phyloP scores from a whole-genome alignment of 2,797 vertebrate genomes.

The Labeo calbasu region DNA sequence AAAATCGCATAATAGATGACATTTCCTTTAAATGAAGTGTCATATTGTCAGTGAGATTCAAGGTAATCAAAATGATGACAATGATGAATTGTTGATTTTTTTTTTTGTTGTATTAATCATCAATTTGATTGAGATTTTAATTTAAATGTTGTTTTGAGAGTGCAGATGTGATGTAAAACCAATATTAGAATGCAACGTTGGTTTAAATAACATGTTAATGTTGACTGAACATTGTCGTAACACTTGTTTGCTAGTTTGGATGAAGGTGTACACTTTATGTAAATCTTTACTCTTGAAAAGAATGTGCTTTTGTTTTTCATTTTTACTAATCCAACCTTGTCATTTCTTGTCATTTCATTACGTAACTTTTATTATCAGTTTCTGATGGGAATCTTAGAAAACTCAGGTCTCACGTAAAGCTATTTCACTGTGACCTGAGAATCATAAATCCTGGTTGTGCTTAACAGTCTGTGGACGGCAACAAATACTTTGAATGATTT shows the following conservation, averaged over 20 bases:
- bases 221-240: not conserved
- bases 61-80: conserved; percentile 60
- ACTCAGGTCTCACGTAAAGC: not conserved
- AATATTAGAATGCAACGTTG: not conserved
- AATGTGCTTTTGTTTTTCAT: not conserved
- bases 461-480: conserved; percentile 55
- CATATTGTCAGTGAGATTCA: conserved; percentile 57
- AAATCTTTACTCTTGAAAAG: not conserved
- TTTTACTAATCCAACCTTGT: not conserved
- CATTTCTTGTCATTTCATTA: not conserved
- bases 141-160: not conserved
- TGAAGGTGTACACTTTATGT: not conserved
- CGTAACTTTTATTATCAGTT: not conserved
- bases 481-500: conserved; percentile 48
- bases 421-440: not conserved
- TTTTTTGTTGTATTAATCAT: not conserved
- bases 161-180: not conserved
- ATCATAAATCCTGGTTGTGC: not conserved
- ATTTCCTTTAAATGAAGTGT: conserved; percentile 16
- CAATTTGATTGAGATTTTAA: not conserved
- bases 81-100: not conserved
- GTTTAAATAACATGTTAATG: not conserved
- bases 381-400: not conserved
- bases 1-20: not conserved
- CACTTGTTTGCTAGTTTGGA: not conserved